These are phyloP conservation scores for Pholis gunnellus DNA, from an alignment of 2,113 vertebrate genomes.

Conservation along the genomic window DNA sequence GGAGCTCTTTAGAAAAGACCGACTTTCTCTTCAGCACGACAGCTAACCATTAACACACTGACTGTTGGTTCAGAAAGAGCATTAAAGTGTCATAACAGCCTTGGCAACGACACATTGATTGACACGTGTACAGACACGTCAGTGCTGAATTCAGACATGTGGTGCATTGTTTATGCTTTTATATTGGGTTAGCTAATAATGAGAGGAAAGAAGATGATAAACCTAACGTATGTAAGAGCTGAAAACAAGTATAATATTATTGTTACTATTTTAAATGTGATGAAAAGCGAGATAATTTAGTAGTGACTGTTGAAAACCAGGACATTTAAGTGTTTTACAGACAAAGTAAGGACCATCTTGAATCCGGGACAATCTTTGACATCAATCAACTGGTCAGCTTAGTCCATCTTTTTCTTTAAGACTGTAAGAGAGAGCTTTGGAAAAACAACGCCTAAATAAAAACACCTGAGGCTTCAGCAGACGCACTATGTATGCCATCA, in stretches of 20 bases:
- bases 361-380: not conserved
- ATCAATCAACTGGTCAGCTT: not conserved
- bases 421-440: not conserved
- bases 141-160: not conserved
- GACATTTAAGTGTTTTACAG: not conserved
- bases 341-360: not conserved
- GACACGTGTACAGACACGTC: not conserved
- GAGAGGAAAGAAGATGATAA: not conserved
- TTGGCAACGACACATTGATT: not conserved
- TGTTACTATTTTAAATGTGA: not conserved
- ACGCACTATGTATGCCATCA: not conserved
- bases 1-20: not conserved
- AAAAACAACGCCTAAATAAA: not conserved
- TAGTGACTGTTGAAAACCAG: not conserved
- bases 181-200: not conserved
- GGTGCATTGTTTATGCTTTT: not conserved
- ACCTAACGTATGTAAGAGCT: not conserved
- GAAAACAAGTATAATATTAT: not conserved
- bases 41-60: not conserved
- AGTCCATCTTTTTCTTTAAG: not conserved
- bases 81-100: too few species aligned
- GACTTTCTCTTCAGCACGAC: not conserved
- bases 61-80: not conserved
- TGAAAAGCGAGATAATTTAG: not conserved
- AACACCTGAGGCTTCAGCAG: not conserved